phyloP scores from a whole-genome alignment of 1,140 invertebrate genomes.

The Pinna nobilis region DNA sequence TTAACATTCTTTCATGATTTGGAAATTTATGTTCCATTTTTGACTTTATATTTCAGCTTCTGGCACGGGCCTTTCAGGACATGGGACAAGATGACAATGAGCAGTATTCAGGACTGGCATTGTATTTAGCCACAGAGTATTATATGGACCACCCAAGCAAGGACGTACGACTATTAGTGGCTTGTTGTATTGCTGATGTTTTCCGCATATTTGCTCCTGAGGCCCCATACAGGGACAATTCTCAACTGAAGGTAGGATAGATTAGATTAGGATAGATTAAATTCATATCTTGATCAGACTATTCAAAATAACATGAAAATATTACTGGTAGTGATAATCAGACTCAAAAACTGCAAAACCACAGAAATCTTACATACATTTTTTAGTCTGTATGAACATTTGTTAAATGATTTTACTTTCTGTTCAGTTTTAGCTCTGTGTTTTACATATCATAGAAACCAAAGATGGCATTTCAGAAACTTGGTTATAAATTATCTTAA shows the following conservation, averaged over 20 bases:
- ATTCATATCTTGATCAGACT: too few species aligned
- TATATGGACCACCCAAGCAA: constrained; percentile 92
- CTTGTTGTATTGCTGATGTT: constrained; percentile 98
- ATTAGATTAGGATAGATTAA: too few species aligned
- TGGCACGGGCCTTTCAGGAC: constrained; percentile 95
- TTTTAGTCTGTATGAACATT: too few species aligned
- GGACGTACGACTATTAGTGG: constrained; percentile 95
- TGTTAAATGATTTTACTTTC: too few species aligned
- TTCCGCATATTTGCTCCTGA: constrained; percentile 98
- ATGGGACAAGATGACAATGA: constrained; percentile 97
- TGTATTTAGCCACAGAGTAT: constrained; percentile 94
- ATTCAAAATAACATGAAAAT: too few species aligned
- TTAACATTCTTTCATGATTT: neutral
- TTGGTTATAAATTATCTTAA: neutral
- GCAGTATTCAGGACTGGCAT: constrained; percentile 94
- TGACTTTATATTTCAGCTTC: constrained; percentile 78
- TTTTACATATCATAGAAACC: too few species aligned
- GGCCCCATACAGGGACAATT: constrained; percentile 96
- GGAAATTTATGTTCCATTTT: neutral
- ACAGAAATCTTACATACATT: neutral
- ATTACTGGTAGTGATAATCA: too few species aligned
- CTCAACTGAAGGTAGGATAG: constrained; percentile 89
- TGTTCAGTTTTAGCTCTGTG: too few species aligned
- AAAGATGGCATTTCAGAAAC: neutral
- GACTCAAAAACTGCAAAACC: too few species aligned